Base-by-base conservation (phyloP, 2,888 invertebrate genomes). In the Erynnis tages region DNA sequence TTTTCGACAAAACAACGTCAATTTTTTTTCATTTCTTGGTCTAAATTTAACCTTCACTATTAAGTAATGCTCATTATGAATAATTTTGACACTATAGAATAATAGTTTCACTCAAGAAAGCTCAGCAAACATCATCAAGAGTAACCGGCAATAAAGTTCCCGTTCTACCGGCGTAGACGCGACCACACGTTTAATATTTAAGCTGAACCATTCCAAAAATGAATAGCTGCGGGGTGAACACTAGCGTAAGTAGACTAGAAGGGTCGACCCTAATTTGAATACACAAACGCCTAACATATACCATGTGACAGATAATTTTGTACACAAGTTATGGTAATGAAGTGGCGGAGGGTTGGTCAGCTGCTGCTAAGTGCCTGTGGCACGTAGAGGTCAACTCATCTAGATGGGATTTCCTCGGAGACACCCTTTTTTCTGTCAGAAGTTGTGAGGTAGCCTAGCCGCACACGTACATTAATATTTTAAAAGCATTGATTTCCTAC, bases 221-320 rank as follows among this genome's bases (percentile, higher is more conserved):
- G 47, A 29, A 48, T 30, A 40, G 29, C 40, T 16, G 8, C 30
- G 21, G 7, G 13, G 49, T 16, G 30, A 49, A 49, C 30, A 49
- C 41, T 49, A 21, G 11, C 49, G 49, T 49, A 49, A 49, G 49
- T 49, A 49, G 49, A 41, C 32, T 49, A 49, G 49, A 49, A 49
- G 49, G 49, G 49, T 25, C 41, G 49, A 49, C 34, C 49, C 40
- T 49, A 49, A 49, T 49, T 49, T 49, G 49, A 48, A 48, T 48
- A 48, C 38, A 48, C 48, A 49, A 23, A 38, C 23, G 34, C 27
- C 34, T 49, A 34, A 25, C 17, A 23, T 27, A 25, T 41, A 17
- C 21, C 34, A 49, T 30, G 23, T 49, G 13, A 34, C 30, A 13
- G 32, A 49, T 49, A 49, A 34, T 41, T 41, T 41, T 16, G 34